Evolutionary conservation across 2,888 invertebrate genomes (phyloP), one percentile per base, ranked within the genome.

Genomic region (Palloptera scutellata): DNA sequence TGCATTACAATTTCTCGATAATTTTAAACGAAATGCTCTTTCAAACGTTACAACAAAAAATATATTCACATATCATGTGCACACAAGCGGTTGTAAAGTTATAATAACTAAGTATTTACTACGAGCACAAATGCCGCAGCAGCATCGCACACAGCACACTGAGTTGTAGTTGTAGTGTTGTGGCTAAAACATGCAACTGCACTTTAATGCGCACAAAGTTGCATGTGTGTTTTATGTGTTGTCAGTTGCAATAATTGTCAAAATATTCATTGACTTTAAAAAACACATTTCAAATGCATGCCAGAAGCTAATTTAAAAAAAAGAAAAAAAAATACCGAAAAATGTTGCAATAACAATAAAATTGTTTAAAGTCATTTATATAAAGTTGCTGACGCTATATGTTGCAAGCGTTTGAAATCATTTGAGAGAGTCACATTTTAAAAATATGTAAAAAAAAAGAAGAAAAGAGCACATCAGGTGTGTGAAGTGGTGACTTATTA

Each of bases 181-280:
- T n/a, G n/a, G 30, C 6, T 4, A 30, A 2, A 30, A 30, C 30
- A 30, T 30, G 30, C 30, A 30, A 30, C 30, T 30, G 30, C 30
- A 30, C 6, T 15, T 10, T 30, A 15, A 20, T 19, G 15, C 30
- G 8, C 20, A 8, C 30, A 12, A 10, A 10, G 15, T n/a, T 30
- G 42, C 41, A 41, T 51, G 13, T 17, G 57, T 40, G 64, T 40
- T 48, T 30, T 57, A 64, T 53, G 30, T 30, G 59, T 64, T 51
- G 64, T 58, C 64, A 64, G 64, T 58, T 64, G 64, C 64, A 64
- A 64, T 59, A 64, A 59, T 64, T 59, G 43, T 64, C 64, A 64
- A 64, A 59, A 19, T 48, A n/a, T 42, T 41, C 52, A 64, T 58
- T 64, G 64, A 64, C 58, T 64, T 64, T 4, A 30, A 30, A 30